These are phyloP conservation scores for Aphrophora alni DNA, from an alignment of 2,888 invertebrate species.

Conservation along the genomic window DNA sequence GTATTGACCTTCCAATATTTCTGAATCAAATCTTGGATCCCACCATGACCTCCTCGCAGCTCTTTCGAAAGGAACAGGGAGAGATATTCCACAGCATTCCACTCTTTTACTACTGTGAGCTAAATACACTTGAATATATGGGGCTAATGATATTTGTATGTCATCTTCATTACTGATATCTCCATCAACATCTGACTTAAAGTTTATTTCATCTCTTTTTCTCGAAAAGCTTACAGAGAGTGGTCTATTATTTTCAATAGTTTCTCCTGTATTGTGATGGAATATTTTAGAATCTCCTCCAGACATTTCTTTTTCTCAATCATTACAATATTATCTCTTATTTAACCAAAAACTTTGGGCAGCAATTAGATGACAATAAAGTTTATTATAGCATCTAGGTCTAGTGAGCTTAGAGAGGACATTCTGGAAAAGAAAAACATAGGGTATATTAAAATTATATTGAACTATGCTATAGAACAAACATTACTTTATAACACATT, in stretches of 20 bases:
- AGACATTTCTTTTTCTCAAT: slow-evolving; percentile 37
- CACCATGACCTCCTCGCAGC: slow-evolving; percentile 91
- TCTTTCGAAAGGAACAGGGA: slow-evolving; percentile 90
- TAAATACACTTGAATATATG: slow-evolving; percentile 76
- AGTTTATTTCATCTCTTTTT: slow-evolving; percentile 46
- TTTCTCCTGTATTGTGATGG: slow-evolving; percentile 23
- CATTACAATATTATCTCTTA: slow-evolving; percentile 8
- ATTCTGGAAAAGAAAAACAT: background rate
- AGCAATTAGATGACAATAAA: background rate
- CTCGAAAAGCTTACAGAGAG: slow-evolving; percentile 47
- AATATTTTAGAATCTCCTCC: slow-evolving; percentile 27
- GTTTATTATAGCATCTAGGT: background rate
- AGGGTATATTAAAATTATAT: background rate
- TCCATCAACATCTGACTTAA: slow-evolving; percentile 33
- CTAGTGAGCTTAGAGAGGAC: background rate
- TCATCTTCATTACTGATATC: slow-evolving; percentile 55
- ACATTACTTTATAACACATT: background rate
- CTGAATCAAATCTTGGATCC: slow-evolving; percentile 96
- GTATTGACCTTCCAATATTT: slow-evolving; percentile 90
- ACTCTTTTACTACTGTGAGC: slow-evolving; percentile 76
- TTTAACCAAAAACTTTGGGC: background rate
- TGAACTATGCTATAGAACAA: background rate
- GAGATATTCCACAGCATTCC: slow-evolving; percentile 80
- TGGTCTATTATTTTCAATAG: slow-evolving; percentile 6
- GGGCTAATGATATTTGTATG: slow-evolving; percentile 69